Evolutionary conservation across 1,140 invertebrate genomes (phyloP), one percentile per base, ranked within the genome.

Genomic region (Rhopalosiphum maidis): DNA sequence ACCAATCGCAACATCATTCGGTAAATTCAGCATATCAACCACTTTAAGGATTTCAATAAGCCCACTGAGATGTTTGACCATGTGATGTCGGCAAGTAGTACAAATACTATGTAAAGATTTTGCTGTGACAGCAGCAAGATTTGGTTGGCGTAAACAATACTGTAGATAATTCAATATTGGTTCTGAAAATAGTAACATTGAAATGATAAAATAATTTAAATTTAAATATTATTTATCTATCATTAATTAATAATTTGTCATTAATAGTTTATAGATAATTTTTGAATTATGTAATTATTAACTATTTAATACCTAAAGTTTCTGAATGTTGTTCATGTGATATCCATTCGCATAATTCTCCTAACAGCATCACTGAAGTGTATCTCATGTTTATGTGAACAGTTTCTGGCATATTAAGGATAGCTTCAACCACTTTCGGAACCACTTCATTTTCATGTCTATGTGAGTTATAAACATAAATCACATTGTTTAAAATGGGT

Each of bases 331-430:
- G 96, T 94, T 99, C 97, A 82, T 93, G 91, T 18, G 91, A 93
- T 41, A 99, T 97, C 99, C 99, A 99, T 95, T 99, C 98, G 94
- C 98, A 97, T 37, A 99, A 96, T 95, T 99, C 98, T 11, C 98
- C 99, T 54, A 99, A 95, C 30, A 99, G 96, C 94, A 98, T 96
- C 89, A 99, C 97, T 94, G 98, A 98, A 0, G 99, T 99, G 94
- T 98, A 97, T 88, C 97, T 96, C 0, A 99, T 98, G 22, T 98
- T 98, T 88, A 98, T 96, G 95, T 99, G 99, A 0, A 97, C 97
- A 91, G 97, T 97, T 94, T 97, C 96, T 0, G 98, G 98, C 95
- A 99, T 96, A 94, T 97, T 97, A 46, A 99, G 95, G 94, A 99
- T 98, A 41, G 98, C 98, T 95, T 99, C 97, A 9, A 99, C 97